Conservation (phyloP, 2,888 invertebrate species). For the Actias luna region DNA sequence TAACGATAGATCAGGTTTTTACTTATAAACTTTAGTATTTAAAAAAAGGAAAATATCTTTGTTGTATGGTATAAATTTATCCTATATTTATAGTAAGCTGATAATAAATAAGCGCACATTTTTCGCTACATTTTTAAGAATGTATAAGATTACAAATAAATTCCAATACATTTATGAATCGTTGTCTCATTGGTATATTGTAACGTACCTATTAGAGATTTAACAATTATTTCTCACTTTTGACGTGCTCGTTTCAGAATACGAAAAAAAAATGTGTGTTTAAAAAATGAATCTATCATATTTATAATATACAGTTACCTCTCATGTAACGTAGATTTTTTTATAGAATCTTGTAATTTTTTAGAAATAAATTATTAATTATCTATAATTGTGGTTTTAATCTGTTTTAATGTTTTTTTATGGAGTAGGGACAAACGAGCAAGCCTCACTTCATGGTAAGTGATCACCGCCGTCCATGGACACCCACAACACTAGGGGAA, state of each 20-base stretch:
- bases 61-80: not conserved
- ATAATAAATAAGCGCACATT: not conserved
- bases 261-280: not conserved
- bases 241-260: not conserved
- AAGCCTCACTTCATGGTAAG: no score
- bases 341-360: constrained; percentile 1
- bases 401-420: no score
- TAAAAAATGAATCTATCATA: not conserved
- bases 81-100: not conserved
- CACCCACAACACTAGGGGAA: no score
- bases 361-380: not conserved
- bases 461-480: no score
- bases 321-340: not conserved
- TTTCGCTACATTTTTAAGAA: not conserved
- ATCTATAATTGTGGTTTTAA: not conserved
- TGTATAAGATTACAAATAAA: not conserved
- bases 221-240: no score
- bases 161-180: no score
- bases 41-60: not conserved
- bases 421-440: no score
- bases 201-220: no score
- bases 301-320: not conserved
- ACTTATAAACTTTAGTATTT: not conserved
- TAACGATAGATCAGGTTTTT: not conserved
- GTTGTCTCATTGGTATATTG: no score